Base-by-base conservation (phyloP, 1,140 invertebrate genomes). In the Drosophila pruinosa region DNA sequence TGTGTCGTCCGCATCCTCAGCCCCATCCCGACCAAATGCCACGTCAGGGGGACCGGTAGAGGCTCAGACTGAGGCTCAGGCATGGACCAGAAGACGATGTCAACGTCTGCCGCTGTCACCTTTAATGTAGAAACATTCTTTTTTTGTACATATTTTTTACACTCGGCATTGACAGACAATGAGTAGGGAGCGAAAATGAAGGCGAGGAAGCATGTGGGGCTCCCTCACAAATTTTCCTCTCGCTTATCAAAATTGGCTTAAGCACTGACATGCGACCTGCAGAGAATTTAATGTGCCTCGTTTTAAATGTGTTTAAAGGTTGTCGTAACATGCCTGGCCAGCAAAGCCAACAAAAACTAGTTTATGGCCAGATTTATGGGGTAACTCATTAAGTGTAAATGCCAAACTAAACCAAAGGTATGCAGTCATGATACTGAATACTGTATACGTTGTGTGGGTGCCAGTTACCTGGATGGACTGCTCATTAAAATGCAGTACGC, bases 71-170 rank as follows among this genome's bases (percentile, higher is more conserved):
- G 34, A 21, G 24, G 12, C 45, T 17, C 45, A 4, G 15, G n/a
- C 24, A 65, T 48, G 68, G 52, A 58, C 14, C 45, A 59, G 57
- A 34, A 71, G 69, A 64, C 59, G 65, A 48, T 85, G 73, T 67
- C 73, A 74, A 72, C 74, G 59, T 75, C 82, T 78, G 82, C 61
- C 65, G 63, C 74, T 88, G 81, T 82, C 82, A 88, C 82, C 82
- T 86, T 86, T 86, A 88, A 86, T 86, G 78, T 82, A 75, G 78
- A 75, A 86, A 82, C 80, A 85, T 85, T 86, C 78, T 63, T 54
- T 63, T 28, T 15, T 39, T 28, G 4, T 4, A 45, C 28, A 48
- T 28, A 26, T 48, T 71, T 43, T 5, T 52, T 38, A 22, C 26
- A 21, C 57, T 56, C 26, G 0, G 31, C 80, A 69, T 85, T 79